Evolutionary conservation across 1,140 invertebrate species (phyloP), one percentile per base, ranked within the genome.

Genomic region (Hestina assimilis): DNA sequence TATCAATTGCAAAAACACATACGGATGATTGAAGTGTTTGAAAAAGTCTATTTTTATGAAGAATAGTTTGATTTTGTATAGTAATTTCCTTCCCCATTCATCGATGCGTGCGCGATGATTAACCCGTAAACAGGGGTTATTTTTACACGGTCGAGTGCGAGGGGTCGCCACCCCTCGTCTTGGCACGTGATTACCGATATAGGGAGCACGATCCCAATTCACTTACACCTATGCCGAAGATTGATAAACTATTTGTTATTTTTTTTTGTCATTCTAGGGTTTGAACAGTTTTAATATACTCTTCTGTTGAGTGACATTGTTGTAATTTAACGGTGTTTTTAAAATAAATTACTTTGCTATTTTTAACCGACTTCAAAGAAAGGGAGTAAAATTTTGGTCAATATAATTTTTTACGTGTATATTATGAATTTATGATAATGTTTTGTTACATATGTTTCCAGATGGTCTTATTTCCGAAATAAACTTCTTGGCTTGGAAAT

Each of bases 131-230:
- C 31, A 42, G 43, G 60, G 67, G 74, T 66, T 81, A 81, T 77
- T 77, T 82, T 66, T 58, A 71, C 66, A 58, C 66, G 60, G 56
- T 61, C 55, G 45, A 63, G 41, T 50, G 41, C 21, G 65, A 70
- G 66, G 76, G 75, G 71, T 69, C 71, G 65, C 52, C 59, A 60
- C 67, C 69, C 72, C 65, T 61, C n/a, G n/a, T n/a, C 60, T 54
- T 59, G 63, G 56, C 68, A 73, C 77, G 72, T 75, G 74, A 74
- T 82, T 79, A 78, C 65, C 63, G 62, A 67, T 70, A 75, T 74
- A 54, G 65, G 50, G 83, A 79, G 75, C 74, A 66, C 69, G 77
- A 74, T 63, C 79, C 75, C 69, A 76, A 77, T 77, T 78, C 66
- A 66, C 53, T 69, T 63, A 69, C 72, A 71, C 61, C 55, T 46